These are phyloP conservation scores for Uloborus plumipes DNA, from an alignment of 2,888 invertebrate genomes.

Conservation along the genomic window DNA sequence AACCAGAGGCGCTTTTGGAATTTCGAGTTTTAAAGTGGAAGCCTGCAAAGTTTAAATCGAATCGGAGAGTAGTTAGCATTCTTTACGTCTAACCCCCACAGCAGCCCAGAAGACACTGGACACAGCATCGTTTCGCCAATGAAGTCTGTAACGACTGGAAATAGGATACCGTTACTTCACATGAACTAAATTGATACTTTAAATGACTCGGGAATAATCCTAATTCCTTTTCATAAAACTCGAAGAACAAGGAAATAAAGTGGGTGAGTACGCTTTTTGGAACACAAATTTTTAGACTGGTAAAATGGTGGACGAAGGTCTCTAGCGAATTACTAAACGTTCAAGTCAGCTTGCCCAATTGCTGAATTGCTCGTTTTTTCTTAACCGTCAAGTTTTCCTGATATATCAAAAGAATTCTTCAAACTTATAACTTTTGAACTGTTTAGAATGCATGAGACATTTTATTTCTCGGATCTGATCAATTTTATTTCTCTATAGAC, in stretches of 20 bases:
- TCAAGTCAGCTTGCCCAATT: too few relatives aligned
- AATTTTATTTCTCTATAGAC: too few relatives aligned
- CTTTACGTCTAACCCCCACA: conserved; percentile 38
- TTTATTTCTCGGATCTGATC: too few relatives aligned
- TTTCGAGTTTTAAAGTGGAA: conserved; percentile 62
- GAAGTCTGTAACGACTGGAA: conserved; percentile 36
- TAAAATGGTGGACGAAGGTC: conserved; percentile 6
- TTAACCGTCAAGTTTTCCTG: background rate
- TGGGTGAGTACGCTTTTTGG: conserved; percentile 24
- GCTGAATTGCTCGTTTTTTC: background rate
- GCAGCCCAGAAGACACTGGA: conserved; percentile 29
- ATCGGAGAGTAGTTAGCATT: conserved; percentile 62
- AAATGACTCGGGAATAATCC: conserved; percentile 42
- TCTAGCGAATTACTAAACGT: conserved; percentile 4
- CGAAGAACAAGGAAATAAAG: conserved; percentile 18
- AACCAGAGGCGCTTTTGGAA: conserved; percentile 46
- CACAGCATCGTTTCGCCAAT: conserved; percentile 44
- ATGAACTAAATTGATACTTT: conserved; percentile 56
- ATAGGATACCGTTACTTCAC: conserved; percentile 37
- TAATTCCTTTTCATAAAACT: conserved; percentile 48
- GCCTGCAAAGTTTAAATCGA: conserved; percentile 60
- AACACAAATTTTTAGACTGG: conserved; percentile 37
- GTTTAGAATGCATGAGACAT: too few relatives aligned
- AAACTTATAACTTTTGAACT: too few relatives aligned
- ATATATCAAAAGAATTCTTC: too few relatives aligned